A percentile compares a stretch with the other conserved stretches of the same genome.
Evolutionary conservation across 1,140 invertebrate genomes (phyloP).

Genomic region (Platorchestia sp.): DNA sequence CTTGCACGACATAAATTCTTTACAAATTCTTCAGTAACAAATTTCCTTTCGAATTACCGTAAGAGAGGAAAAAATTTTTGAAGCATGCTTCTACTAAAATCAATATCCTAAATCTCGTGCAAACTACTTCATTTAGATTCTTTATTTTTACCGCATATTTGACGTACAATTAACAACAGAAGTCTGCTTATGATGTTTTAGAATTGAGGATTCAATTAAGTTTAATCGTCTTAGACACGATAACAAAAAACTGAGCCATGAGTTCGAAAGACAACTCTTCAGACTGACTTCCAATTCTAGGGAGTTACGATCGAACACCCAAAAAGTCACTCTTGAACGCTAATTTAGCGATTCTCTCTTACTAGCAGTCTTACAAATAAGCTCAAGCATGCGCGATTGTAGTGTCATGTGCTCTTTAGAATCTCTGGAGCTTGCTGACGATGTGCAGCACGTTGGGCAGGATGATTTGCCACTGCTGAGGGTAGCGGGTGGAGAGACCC

Average conservation of each 20-base stretch:
- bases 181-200: background rate
- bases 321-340: background rate
- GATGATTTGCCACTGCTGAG: conserved; percentile 27
- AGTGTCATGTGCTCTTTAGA: background rate
- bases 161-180: background rate
- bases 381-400: background rate
- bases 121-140: background rate
- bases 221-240: background rate
- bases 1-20: background rate
- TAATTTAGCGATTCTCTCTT: background rate
- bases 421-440: conserved; percentile 8
- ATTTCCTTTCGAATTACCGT: background rate
- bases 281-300: background rate
- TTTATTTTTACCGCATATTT: background rate
- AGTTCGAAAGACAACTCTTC: background rate
- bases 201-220: background rate
- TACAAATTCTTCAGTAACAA: background rate
- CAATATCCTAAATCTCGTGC: background rate
- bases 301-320: background rate
- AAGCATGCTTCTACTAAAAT: background rate
- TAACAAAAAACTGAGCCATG: background rate
- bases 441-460: conserved; percentile 23
- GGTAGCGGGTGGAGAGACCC: conserved; percentile 25
- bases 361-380: background rate
- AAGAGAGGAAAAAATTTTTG: background rate